Conservation (phyloP, 35 echinoderm and acorn worm genomes). For the Diadema setosum region DNA sequence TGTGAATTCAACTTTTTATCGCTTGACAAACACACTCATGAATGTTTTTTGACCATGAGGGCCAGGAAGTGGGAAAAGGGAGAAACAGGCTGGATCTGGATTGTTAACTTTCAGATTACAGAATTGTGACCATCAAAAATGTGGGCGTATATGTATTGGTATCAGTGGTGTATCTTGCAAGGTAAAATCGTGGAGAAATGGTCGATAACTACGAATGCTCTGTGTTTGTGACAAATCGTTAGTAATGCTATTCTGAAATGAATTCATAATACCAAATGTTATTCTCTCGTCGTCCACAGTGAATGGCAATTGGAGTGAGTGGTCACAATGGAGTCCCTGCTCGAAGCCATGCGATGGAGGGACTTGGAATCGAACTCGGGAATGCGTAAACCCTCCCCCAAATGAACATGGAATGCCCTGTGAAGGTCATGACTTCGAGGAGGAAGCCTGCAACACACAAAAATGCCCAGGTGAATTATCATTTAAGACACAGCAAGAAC, state of each 20-base stretch:
- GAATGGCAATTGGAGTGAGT: slow-evolving; percentile 52
- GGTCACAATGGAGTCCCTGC: slow-evolving; percentile 55
- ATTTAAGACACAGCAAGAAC: too few relatives aligned
- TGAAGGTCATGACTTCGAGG: neutral
- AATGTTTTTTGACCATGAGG: too few relatives aligned
- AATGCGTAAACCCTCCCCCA: slow-evolving; percentile 50
- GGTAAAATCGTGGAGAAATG: neutral
- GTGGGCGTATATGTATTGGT: neutral
- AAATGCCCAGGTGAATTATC: slow-evolving; percentile 56
- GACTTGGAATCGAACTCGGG: neutral
- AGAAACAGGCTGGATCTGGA: neutral
- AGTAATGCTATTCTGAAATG: neutral
- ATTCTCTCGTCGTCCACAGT: neutral
- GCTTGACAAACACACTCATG: neutral
- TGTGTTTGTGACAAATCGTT: neutral
- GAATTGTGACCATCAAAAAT: neutral
- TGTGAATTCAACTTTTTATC: neutral
- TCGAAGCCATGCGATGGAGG: slow-evolving; percentile 35
- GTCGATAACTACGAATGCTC: neutral
- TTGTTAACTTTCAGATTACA: neutral
- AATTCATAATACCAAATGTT: neutral
- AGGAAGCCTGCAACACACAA: slow-evolving; percentile 34
- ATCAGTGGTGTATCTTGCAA: neutral
- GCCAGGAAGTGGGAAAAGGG: too few relatives aligned
- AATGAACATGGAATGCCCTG: slow-evolving; percentile 22